A percentile compares a stretch with the other conserved stretches of the same genome.
Evolutionary conservation across 2,113 vertebrate species (phyloP).

Genomic region (Scomber colias): DNA sequence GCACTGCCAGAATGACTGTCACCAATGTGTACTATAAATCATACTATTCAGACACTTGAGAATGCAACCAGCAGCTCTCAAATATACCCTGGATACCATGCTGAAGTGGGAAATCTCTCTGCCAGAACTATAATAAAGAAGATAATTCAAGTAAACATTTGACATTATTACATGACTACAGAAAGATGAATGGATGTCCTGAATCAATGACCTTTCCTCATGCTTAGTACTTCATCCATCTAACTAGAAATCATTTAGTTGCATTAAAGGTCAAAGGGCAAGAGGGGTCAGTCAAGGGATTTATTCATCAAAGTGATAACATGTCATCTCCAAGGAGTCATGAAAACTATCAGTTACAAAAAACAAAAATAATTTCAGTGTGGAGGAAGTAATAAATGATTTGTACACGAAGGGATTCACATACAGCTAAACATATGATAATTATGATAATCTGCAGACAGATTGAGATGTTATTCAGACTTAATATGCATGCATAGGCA

Average conservation of each 20-base stretch:
- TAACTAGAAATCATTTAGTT: conserved; percentile 30
- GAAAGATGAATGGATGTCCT: conserved; percentile 40
- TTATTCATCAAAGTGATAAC: conserved; percentile 53
- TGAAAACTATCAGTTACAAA: conserved; percentile 5
- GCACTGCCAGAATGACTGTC: not conserved
- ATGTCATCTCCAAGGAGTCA: conserved; percentile 24
- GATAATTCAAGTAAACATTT: conserved; percentile 21
- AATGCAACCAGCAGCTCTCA: not conserved
- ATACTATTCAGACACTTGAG: not conserved
- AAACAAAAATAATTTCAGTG: conserved; percentile 6
- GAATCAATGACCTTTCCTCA: conserved; percentile 48
- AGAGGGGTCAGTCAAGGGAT: conserved; percentile 48
- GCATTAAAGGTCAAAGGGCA: conserved; percentile 63
- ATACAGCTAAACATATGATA: conserved; percentile 22
- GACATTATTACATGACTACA: conserved; percentile 37
- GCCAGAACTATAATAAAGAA: not conserved
- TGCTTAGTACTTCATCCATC: conserved; percentile 42
- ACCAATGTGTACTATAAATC: not conserved
- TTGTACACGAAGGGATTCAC: not conserved
- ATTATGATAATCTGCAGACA: conserved; percentile 17
- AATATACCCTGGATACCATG: not conserved
- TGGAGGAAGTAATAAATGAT: conserved; percentile 28
- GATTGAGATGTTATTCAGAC: conserved; percentile 8
- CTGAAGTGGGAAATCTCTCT: conserved; percentile 5
- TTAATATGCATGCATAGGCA: not conserved